Evolutionary conservation across 2,113 vertebrate genomes (phyloP).

Genomic region (Grammomys surdaster): DNA sequence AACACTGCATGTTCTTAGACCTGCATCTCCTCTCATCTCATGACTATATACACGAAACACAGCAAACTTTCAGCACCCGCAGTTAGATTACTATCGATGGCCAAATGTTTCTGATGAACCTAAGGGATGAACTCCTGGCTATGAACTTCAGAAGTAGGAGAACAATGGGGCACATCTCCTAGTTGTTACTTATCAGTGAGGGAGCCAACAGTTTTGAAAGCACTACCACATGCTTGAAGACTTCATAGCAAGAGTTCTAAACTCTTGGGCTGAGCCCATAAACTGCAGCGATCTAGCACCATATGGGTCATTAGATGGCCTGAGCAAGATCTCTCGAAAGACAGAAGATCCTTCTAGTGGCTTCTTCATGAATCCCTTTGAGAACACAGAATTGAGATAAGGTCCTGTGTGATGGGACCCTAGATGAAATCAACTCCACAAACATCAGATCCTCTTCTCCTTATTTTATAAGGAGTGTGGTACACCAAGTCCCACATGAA

Average conservation of each 20-base stretch:
- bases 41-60: not conserved
- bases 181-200: not conserved
- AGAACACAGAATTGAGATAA: not conserved
- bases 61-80: constrained; percentile 50
- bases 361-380: not conserved
- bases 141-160: not conserved
- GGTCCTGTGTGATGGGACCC: not conserved
- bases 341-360: not conserved
- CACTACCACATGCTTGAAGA: not conserved
- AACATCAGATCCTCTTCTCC: not conserved
- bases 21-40: not conserved
- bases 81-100: not conserved
- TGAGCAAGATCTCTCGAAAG: not conserved
- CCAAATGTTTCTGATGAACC: not conserved
- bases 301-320: not conserved
- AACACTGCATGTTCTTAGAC: constrained; percentile 9
- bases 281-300: not conserved
- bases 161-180: rapidly evolving
- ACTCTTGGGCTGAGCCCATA: not conserved
- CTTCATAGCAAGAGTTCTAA: not conserved
- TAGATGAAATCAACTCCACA: not conserved
- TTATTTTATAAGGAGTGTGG: not conserved
- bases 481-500: not conserved
- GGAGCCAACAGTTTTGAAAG: not conserved
- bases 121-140: not conserved